Conservation (phyloP, 2,797 vertebrate species). For the Steatocranus sp. region DNA sequence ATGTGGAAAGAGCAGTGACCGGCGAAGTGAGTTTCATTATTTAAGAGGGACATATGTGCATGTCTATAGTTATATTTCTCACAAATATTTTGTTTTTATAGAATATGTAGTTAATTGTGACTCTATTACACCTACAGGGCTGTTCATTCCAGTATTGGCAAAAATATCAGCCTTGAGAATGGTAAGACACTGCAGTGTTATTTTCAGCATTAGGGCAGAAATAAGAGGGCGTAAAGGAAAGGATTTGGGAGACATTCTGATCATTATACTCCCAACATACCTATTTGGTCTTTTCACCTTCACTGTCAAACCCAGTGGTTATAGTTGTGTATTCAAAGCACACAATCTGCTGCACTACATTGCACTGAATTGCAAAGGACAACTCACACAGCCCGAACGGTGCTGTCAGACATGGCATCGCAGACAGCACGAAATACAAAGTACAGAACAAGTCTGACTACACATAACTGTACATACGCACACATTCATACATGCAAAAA, state of each 20-base stretch:
- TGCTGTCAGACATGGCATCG: not conserved
- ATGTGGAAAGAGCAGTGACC: not conserved
- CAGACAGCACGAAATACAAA: not conserved
- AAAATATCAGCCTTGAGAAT: not conserved
- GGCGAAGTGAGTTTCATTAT: not conserved
- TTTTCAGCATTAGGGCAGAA: not conserved
- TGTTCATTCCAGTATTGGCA: not conserved
- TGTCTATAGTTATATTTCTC: not conserved
- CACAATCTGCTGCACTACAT: not conserved
- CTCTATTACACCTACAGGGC: not conserved
- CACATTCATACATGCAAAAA: not conserved
- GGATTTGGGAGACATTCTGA: not conserved
- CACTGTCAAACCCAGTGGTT: not conserved
- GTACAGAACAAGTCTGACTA: not conserved
- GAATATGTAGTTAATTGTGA: not conserved
- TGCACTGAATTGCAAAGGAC: not conserved
- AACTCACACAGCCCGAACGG: not conserved
- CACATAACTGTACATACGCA: not conserved
- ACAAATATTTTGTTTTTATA: not conserved
- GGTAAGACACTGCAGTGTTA: not conserved
- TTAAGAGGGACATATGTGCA: not conserved
- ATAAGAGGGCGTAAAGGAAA: not conserved
- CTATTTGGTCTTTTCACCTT: not conserved
- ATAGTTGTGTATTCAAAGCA: conserved; percentile 14
- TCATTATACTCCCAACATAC: not conserved